Conservation (phyloP, 2,888 invertebrate species). For the Synanthedon myopaeformis region DNA sequence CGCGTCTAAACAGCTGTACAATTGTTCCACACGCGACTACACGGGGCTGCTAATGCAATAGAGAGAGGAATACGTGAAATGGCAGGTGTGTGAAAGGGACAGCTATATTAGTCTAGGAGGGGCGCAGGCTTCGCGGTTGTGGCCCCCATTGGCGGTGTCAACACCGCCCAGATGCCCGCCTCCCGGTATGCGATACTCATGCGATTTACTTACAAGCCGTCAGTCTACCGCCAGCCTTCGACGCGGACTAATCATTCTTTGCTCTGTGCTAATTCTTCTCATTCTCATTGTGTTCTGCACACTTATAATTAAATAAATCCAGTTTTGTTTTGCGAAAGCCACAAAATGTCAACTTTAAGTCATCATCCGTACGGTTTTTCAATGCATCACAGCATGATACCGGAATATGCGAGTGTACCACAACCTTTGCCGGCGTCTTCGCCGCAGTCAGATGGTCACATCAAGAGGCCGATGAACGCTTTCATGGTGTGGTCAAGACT, state of each 20-base stretch:
- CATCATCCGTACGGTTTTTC: slow-evolving; percentile 68
- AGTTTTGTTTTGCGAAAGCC: slow-evolving; percentile 16
- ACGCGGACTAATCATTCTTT: slow-evolving; percentile 54
- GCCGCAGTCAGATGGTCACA: slow-evolving; percentile 78
- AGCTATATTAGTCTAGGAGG: slow-evolving; percentile 29
- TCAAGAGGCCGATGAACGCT: slow-evolving; percentile 97
- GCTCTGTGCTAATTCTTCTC: slow-evolving; percentile 43
- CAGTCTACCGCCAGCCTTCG: slow-evolving; percentile 62
- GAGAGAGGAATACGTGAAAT: slow-evolving; percentile 23
- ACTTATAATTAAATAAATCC: slow-evolving; percentile 31
- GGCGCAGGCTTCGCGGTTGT: slow-evolving; percentile 45
- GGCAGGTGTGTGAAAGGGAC: slow-evolving; percentile 28
- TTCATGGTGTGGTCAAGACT: slow-evolving; percentile 98
- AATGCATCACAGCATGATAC: slow-evolving; percentile 62
- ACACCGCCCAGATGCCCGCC: slow-evolving; percentile 42
- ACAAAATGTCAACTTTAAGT: slow-evolving; percentile 58
- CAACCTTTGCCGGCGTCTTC: slow-evolving; percentile 59
- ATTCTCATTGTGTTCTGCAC: slow-evolving; percentile 50
- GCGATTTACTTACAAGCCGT: slow-evolving; percentile 33
- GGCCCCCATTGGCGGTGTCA: slow-evolving; percentile 36
- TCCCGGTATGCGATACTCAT: slow-evolving; percentile 40
- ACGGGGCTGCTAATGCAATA: slow-evolving; percentile 32
- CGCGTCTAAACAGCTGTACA: slow-evolving; percentile 58
- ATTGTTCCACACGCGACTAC: slow-evolving; percentile 36
- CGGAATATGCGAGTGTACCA: slow-evolving; percentile 52